Percentiles rank a stretch among this genome's conserved stretches.
These are phyloP conservation scores for Peromyscus californicus DNA, from an alignment of 2,113 vertebrate genomes.

Conservation along the genomic window DNA sequence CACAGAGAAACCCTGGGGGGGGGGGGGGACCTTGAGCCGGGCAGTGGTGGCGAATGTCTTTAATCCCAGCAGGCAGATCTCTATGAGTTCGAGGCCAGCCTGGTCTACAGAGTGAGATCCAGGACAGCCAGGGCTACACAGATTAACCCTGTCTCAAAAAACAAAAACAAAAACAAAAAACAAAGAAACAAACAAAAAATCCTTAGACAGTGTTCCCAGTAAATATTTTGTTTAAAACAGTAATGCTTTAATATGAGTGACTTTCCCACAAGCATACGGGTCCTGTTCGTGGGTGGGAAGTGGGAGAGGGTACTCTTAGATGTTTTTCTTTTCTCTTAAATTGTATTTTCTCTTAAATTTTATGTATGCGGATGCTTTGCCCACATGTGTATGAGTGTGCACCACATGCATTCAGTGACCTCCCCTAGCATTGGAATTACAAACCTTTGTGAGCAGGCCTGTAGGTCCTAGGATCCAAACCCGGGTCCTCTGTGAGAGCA, in stretches of 20 bases:
- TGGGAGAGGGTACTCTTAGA: no score
- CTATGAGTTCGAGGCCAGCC: not conserved
- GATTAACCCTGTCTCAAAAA: not conserved
- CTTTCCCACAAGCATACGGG: not conserved
- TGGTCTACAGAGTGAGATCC: not conserved
- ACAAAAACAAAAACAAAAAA: no score
- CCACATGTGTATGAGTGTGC: no score
- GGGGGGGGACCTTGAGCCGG: not conserved
- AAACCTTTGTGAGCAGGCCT: not conserved
- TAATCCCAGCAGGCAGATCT: not conserved
- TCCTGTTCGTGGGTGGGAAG: not conserved
- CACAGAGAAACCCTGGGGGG: not conserved
- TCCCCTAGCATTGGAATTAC: not conserved
- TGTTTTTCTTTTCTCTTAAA: not conserved
- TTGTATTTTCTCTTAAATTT: not conserved
- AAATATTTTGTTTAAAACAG: not conserved
- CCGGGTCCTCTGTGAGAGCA: not conserved
- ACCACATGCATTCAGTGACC: not conserved
- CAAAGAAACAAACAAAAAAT: no score
- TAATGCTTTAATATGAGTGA: not conserved
- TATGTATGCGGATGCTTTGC: no score
- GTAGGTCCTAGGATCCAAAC: not conserved
- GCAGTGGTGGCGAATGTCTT: not conserved
- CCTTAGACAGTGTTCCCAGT: conserved; percentile 37
- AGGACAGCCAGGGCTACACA: not conserved